Conservation (phyloP, 2,888 invertebrate genomes). For the Formica aserva region DNA sequence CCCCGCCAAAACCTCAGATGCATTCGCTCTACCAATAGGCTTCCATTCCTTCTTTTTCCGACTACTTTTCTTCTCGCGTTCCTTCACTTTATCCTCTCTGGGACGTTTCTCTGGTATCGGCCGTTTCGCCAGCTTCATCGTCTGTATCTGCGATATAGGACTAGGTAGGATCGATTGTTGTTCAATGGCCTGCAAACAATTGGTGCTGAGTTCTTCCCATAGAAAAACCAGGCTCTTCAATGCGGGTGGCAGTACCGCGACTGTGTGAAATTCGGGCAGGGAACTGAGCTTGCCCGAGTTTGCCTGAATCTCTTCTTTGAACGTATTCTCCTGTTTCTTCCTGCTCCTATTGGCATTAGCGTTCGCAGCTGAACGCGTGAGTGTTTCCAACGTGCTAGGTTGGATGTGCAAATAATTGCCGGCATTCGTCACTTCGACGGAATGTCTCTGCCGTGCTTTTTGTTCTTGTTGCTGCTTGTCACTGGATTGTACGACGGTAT, state of each 20-base stretch:
- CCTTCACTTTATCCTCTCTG: conserved; percentile 85
- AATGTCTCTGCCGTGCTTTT: conserved; percentile 92
- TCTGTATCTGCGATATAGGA: conserved; percentile 85
- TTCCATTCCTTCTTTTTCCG: conserved; percentile 88
- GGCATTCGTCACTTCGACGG: conserved; percentile 92
- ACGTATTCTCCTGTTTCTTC: conserved; percentile 86
- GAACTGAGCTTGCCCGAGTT: conserved; percentile 81
- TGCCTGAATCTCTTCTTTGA: conserved; percentile 87
- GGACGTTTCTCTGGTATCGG: conserved; percentile 76
- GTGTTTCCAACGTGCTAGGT: conserved; percentile 91
- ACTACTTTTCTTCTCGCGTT: conserved; percentile 87
- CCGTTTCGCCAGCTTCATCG: conserved; percentile 75
- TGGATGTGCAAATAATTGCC: conserved; percentile 92
- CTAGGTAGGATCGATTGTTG: conserved; percentile 89
- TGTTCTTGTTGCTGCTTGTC: conserved; percentile 87
- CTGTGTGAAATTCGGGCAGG: conserved; percentile 87
- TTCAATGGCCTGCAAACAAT: conserved; percentile 89
- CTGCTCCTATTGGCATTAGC: conserved; percentile 91
- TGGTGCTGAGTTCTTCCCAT: conserved; percentile 94
- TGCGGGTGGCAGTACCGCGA: conserved; percentile 94
- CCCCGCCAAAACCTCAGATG: conserved; percentile 70
- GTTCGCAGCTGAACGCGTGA: conserved; percentile 92
- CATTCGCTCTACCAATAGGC: conserved; percentile 74
- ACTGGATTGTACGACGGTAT: conserved; percentile 81
- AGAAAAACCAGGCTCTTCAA: conserved; percentile 94